Conservation (phyloP, 92 coral and sea anemone species). For the Palythoa caribaeorum region DNA sequence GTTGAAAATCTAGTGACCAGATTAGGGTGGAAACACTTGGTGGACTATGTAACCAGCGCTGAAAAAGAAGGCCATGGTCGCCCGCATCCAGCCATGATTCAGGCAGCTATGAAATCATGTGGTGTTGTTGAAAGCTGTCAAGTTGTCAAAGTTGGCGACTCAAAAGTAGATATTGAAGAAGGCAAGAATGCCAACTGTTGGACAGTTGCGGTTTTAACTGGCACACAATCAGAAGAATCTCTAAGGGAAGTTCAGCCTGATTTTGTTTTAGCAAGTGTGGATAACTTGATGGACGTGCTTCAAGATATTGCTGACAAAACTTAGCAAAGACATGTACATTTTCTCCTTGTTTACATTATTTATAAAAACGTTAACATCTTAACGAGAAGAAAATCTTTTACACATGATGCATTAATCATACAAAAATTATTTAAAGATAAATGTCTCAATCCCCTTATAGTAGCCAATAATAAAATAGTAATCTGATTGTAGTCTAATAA, state of each 20-base stretch:
- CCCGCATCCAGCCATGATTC: constrained; percentile 96
- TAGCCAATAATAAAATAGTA: no score
- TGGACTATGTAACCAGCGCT: constrained; percentile 90
- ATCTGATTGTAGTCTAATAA: no score
- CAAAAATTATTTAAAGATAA: no score
- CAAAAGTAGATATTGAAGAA: constrained; percentile 85
- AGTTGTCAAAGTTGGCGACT: constrained; percentile 94
- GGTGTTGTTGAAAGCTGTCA: constrained; percentile 66
- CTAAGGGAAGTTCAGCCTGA: constrained; percentile 79
- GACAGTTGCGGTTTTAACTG: constrained; percentile 95
- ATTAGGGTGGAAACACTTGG: constrained; percentile 74
- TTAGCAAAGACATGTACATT: not conserved
- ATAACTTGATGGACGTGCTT: constrained; percentile 63
- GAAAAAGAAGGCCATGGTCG: constrained; percentile 93
- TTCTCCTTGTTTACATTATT: not conserved
- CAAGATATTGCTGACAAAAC: not conserved
- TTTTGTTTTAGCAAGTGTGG: constrained; percentile 82
- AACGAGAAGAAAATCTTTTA: no score
- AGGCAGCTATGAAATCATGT: constrained; percentile 84
- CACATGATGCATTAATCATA: no score
- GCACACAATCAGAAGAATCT: constrained; percentile 79
- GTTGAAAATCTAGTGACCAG: constrained; percentile 77
- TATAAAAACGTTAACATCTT: no score
- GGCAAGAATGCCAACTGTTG: constrained; percentile 94
- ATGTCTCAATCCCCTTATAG: no score